Percentiles rank a stretch among this genome's conserved stretches.
Conservation (phyloP, 2,113 vertebrate genomes). For the Semnornis frantzii region DNA sequence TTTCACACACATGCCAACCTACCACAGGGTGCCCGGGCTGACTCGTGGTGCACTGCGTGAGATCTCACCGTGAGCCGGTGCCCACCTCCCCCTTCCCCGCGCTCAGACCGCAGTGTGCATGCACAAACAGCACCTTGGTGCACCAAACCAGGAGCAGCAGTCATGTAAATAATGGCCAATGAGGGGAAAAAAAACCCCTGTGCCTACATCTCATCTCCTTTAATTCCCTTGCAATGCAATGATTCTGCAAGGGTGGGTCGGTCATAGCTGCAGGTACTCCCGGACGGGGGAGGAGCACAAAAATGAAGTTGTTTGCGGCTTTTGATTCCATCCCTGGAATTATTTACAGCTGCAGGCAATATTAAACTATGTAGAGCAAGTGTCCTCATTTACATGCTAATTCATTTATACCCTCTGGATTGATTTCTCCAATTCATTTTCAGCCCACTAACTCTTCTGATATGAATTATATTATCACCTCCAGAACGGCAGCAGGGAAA, state of each 20-base stretch:
- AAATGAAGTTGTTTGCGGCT: constrained; percentile 79
- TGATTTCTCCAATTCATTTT: constrained; percentile 81
- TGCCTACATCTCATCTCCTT: constrained; percentile 32
- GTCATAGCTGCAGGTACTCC: constrained; percentile 58
- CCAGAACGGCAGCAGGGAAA: constrained; percentile 69
- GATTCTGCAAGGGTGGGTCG: constrained; percentile 33
- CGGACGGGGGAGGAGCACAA: constrained; percentile 53
- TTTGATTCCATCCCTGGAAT: constrained; percentile 78
- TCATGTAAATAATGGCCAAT: constrained; percentile 36
- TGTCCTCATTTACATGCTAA: constrained; percentile 82
- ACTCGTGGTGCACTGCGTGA: fast-evolving
- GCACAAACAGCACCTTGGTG: not conserved
- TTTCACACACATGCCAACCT: not conserved
- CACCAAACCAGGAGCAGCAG: not conserved
- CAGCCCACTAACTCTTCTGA: constrained; percentile 78
- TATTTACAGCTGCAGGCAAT: constrained; percentile 81
- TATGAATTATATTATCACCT: constrained; percentile 78
- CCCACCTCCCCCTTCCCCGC: not conserved
- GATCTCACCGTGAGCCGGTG: fast-evolving
- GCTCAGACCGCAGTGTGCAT: fast-evolving
- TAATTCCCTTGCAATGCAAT: not conserved
- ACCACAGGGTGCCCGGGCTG: fast-evolving
- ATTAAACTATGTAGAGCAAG: constrained; percentile 80
- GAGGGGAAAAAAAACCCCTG: not conserved
- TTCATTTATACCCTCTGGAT: constrained; percentile 83